Evolutionary conservation across 2,888 invertebrate species (phyloP).

Genomic region (Neoscelio sp.): DNA sequence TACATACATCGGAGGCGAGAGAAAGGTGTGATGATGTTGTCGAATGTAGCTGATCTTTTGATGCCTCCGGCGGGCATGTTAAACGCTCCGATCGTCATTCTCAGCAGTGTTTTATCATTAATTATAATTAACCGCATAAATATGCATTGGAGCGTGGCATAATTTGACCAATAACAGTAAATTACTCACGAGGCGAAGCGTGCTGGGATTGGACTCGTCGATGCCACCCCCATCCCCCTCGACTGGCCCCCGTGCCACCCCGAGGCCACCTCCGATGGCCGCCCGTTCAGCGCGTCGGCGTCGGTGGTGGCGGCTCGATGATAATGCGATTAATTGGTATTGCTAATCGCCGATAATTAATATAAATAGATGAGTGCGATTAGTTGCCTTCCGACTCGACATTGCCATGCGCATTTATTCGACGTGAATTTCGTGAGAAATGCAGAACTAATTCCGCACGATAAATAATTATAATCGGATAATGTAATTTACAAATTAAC

Average conservation of each 20-base stretch:
- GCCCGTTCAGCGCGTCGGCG: conserved; percentile 60
- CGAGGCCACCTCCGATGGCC: conserved; percentile 46
- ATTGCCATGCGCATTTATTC: conserved; percentile 66
- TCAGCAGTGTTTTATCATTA: conserved; percentile 81
- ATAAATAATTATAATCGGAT: conserved; percentile 70
- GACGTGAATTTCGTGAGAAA: conserved; percentile 67
- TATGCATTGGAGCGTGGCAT: conserved; percentile 82
- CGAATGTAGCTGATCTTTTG: conserved; percentile 64
- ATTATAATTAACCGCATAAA: conserved; percentile 83
- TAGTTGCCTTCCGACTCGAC: conserved; percentile 77
- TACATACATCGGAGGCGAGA: conserved; percentile 10
- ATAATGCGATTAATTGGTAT: conserved; percentile 83
- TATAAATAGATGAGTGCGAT: conserved; percentile 82
- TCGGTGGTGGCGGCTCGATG: conserved; percentile 73
- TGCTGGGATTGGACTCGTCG: conserved; percentile 72
- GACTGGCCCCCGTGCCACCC: conserved; percentile 45
- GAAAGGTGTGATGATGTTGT: conserved; percentile 64
- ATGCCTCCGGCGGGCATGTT: conserved; percentile 67
- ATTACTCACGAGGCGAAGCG: conserved; percentile 79
- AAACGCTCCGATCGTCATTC: conserved; percentile 76
- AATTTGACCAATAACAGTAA: conserved; percentile 83
- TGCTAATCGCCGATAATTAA: conserved; percentile 83
- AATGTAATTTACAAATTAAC: conserved; percentile 69
- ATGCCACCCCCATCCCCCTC: conserved; percentile 67
- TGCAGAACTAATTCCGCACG: conserved; percentile 69